Percentiles rank a stretch among this genome's conserved stretches.
These are phyloP conservation scores for Ptilodon capucinus DNA, from an alignment of 2,888 invertebrate genomes.

Conservation along the genomic window DNA sequence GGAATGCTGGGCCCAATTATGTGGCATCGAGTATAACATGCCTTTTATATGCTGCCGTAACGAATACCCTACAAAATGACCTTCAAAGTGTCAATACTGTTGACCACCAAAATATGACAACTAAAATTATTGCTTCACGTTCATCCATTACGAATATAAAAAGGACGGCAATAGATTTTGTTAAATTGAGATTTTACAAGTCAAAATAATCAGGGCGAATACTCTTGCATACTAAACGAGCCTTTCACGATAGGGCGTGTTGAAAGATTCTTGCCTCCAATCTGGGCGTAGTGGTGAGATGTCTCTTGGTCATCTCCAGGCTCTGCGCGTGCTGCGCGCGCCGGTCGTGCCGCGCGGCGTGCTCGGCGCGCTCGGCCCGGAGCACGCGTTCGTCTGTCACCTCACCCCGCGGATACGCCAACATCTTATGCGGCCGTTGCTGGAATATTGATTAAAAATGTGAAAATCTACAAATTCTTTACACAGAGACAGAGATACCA, in stretches of 20 bases:
- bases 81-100: not conserved
- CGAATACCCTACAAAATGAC: not conserved
- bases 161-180: not conserved
- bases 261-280: not conserved
- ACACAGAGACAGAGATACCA: too few species aligned
- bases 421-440: conserved; percentile 62
- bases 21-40: not conserved
- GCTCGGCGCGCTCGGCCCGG: conserved; percentile 23
- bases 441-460: conserved; percentile 1
- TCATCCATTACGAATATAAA: not conserved
- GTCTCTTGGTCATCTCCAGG: conserved; percentile 22
- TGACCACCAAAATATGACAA: not conserved
- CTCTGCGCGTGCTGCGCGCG: conserved; percentile 25
- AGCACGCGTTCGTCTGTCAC: conserved; percentile 51
- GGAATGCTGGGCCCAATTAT: not conserved
- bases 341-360: conserved; percentile 17
- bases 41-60: not conserved
- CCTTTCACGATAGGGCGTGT: not conserved
- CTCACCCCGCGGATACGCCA: conserved; percentile 60
- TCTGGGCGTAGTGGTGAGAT: not conserved
- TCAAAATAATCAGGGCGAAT: not conserved
- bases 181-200: not conserved
- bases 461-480: too few species aligned
- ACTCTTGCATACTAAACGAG: not conserved
- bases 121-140: not conserved